These are phyloP conservation scores for Dicrurus megarhynchus DNA, from an alignment of 2,113 vertebrate species.

Conservation along the genomic window DNA sequence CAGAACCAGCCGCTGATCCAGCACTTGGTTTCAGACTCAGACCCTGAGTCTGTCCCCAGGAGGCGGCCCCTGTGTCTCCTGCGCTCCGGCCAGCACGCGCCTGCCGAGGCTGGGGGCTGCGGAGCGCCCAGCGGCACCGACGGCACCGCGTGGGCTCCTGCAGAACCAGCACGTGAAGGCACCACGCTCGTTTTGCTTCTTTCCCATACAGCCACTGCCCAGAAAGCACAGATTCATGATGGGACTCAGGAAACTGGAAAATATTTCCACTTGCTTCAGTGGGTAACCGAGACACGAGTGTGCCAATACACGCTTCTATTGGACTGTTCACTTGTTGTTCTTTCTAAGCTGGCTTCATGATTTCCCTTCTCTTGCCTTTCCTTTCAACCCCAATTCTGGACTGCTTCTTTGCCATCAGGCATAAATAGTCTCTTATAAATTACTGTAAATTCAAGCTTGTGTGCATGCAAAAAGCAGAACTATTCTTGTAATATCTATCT, in stretches of 20 bases:
- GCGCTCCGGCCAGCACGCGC: background rate
- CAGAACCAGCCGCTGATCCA: background rate
- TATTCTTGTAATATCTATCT: background rate
- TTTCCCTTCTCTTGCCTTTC: background rate
- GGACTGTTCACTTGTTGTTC: background rate
- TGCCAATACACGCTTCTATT: accelerated
- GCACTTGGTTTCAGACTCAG: background rate
- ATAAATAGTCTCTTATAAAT: background rate
- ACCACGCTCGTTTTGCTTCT: background rate
- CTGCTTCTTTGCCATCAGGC: background rate
- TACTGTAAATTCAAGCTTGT: background rate
- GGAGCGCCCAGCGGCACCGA: background rate
- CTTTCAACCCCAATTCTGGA: background rate
- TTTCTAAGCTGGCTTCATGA: background rate
- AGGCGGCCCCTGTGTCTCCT: background rate
- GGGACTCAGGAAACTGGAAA: background rate
- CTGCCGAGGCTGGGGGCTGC: background rate
- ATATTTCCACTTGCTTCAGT: background rate
- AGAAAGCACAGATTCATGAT: background rate
- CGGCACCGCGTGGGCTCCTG: background rate
- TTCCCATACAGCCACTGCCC: background rate
- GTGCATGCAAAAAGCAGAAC: background rate
- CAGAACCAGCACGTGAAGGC: background rate
- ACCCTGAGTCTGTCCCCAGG: background rate
- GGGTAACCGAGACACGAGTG: background rate